Conservation (phyloP, 2,888 invertebrate species). For the Copidosoma aretas region DNA sequence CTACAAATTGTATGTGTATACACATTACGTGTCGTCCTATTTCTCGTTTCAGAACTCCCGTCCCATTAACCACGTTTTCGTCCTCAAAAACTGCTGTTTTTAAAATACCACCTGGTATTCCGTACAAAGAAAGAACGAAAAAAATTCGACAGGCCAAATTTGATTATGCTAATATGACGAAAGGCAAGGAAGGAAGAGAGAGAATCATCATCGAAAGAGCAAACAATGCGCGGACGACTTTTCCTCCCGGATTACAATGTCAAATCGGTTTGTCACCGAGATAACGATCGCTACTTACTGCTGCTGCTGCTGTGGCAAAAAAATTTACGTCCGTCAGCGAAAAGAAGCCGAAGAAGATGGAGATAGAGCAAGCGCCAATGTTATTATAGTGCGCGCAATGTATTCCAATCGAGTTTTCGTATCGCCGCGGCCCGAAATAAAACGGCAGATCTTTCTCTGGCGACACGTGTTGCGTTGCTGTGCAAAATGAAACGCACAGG, state of each 20-base stretch:
- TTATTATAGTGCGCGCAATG: slow-evolving; percentile 21
- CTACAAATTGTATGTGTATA: slow-evolving; percentile 2
- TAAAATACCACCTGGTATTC: no score
- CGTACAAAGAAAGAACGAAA: background rate
- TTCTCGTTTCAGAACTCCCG: background rate
- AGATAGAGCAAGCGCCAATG: background rate
- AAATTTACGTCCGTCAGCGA: background rate
- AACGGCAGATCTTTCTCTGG: slow-evolving; percentile 2
- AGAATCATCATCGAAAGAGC: background rate
- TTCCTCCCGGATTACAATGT: slow-evolving; percentile 8
- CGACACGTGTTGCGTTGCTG: background rate
- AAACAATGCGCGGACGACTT: background rate
- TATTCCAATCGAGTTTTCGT: slow-evolving; percentile 22
- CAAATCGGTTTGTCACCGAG: slow-evolving; percentile 9
- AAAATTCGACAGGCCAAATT: background rate
- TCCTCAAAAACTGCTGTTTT: background rate
- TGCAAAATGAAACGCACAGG: no score
- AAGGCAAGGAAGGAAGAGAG: background rate
- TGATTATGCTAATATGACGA: background rate
- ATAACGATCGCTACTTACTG: slow-evolving; percentile 6
- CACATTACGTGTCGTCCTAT: background rate
- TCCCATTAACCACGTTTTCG: no score
- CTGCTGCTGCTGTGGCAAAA: background rate
- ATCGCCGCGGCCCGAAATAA: slow-evolving; percentile 16
- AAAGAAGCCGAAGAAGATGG: slow-evolving; percentile 2